Evolutionary conservation across 2,113 vertebrate genomes (phyloP), one percentile per base, ranked within the genome.

Genomic region (Pyxicephalus adspersus): DNA sequence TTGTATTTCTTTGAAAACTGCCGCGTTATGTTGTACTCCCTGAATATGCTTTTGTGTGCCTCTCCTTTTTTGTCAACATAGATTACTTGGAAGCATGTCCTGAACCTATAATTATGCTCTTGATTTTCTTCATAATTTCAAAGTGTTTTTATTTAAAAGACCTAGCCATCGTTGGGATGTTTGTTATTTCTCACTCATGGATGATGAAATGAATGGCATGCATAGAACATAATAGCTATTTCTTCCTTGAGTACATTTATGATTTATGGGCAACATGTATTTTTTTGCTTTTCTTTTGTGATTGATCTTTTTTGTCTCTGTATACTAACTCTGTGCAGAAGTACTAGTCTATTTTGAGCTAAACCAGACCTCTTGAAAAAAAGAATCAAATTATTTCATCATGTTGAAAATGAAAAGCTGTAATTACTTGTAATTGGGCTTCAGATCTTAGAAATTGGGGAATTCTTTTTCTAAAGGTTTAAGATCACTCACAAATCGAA

Each of bases 321-420:
- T 94, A 87, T 94, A 95, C 95, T 94, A 95, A 95, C 94, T 96
- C 92, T 86, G 93, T 91, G 94, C 95, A 94, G 95, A 94, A 95
- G 93, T 93, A 91, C 94, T 96, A 96, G 96, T 96, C 95, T 96
- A 89, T 93, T 92, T 92, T 98, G 97, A 98, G 95, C 91, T 95
- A 96, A 98, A 94, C 94, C 97, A 98, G 96, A 96, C 92, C 95
- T 94, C 91, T 94, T 93, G 95, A 94, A 94, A 97, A 73, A 96
- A 96, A 95, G 95, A 95, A 96, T 98, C 95, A 98, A 98, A 98
- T 98, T 96, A 98, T 98, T 98, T 98, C 96, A 97, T 98, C 96
- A 98, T 97, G 96, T 96, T 96, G 95, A 95, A 96, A 98, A 97
- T 97, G 96, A 98, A 98, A 98, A 96, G 96, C 94, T 95, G 94